Conservation (phyloP, 2,113 vertebrate species). For the Melospiza melodia region DNA sequence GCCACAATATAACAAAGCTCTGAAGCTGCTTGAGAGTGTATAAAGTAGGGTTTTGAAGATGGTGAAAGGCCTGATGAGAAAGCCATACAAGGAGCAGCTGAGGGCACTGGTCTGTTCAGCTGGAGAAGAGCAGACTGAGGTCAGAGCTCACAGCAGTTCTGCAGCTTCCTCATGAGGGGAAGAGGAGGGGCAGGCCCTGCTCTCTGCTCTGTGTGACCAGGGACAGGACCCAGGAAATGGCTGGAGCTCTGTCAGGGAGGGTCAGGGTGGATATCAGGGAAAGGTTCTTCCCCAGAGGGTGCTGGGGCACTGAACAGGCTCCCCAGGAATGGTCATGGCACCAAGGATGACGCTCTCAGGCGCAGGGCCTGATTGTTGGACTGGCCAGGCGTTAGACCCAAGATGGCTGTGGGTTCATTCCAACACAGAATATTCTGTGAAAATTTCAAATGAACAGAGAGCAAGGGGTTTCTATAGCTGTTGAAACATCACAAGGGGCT, state of each 20-base stretch:
- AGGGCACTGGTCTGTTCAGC: background rate
- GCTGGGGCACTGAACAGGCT: background rate
- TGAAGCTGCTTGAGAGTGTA: background rate
- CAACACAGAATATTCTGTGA: background rate
- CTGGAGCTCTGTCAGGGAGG: background rate
- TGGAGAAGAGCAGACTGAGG: background rate
- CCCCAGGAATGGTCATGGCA: fast-evolving
- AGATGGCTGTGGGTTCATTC: background rate
- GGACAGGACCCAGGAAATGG: fast-evolving
- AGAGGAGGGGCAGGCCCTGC: background rate
- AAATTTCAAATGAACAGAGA: background rate
- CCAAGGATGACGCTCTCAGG: fast-evolving
- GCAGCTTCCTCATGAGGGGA: background rate
- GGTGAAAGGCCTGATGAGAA: background rate
- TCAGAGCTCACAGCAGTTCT: background rate
- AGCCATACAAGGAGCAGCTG: fast-evolving
- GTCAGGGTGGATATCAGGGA: fast-evolving
- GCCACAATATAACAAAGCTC: background rate
- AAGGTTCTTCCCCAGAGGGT: background rate
- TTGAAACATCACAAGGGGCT: background rate
- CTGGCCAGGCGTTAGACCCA: fast-evolving
- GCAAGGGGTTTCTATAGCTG: background rate
- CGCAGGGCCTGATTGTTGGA: fast-evolving
- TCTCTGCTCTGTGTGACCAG: background rate
- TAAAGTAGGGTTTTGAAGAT: background rate